phyloP scores from a whole-genome alignment of 2,113 vertebrate species.

The Sylvicapra grimmia region DNA sequence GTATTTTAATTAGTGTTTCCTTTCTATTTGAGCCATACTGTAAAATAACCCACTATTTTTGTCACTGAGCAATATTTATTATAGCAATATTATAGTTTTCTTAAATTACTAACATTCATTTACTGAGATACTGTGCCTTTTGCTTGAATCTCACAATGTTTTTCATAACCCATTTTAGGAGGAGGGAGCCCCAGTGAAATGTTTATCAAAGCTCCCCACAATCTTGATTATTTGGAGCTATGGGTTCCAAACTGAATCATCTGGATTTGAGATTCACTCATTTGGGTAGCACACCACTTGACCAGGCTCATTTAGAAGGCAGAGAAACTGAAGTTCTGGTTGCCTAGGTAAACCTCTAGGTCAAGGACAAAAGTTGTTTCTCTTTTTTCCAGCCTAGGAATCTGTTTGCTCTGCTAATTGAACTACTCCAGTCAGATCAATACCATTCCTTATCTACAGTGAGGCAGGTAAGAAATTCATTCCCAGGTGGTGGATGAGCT shows the following conservation, averaged over 20 bases:
- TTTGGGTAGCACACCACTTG: neutral
- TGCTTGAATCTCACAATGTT: neutral
- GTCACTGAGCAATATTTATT: neutral
- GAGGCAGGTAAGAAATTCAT: neutral
- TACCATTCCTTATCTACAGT: neutral
- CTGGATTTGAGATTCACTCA: neutral
- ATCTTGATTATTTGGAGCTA: neutral
- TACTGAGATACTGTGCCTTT: neutral
- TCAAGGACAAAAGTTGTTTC: neutral
- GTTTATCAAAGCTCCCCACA: neutral
- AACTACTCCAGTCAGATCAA: neutral
- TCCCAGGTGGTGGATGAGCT: neutral
- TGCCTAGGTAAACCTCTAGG: neutral
- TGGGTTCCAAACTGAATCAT: neutral
- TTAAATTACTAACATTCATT: neutral
- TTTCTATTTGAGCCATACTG: neutral
- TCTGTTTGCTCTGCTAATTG: slow-evolving; percentile 21
- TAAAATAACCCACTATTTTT: slow-evolving; percentile 3
- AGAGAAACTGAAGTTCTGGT: neutral
- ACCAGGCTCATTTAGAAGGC: neutral
- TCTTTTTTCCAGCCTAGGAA: neutral
- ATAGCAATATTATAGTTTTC: neutral
- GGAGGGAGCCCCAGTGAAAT: neutral
- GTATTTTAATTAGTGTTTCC: neutral
- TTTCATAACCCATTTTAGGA: neutral